Conservation (phyloP, 2,888 invertebrate species). For the Drosophila austrosaltans region DNA sequence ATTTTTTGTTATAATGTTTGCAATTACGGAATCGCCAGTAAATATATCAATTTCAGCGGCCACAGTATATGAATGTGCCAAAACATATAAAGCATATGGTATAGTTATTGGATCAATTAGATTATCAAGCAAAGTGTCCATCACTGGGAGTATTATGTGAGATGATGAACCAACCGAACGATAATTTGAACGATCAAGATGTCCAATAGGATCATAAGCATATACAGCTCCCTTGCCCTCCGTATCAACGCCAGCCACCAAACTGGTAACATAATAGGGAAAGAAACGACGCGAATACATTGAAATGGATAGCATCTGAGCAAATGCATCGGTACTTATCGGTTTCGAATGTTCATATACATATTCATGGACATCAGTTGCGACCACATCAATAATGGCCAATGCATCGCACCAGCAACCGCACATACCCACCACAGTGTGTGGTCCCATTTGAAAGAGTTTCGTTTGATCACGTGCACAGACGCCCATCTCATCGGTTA, state of each 20-base stretch:
- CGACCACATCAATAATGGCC: conserved; percentile 91
- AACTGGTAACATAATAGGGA: conserved; percentile 98
- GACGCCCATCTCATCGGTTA: conserved; percentile 95
- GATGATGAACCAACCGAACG: conserved; percentile 96
- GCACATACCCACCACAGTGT: conserved; percentile 95
- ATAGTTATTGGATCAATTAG: conserved; percentile 84
- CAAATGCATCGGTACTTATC: conserved; percentile 95
- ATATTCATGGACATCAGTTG: conserved; percentile 95
- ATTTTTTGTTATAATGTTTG: conserved; percentile 94
- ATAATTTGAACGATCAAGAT: conserved; percentile 93
- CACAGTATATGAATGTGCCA: conserved; percentile 98
- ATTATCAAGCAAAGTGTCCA: conserved; percentile 92
- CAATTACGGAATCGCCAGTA: conserved; percentile 95
- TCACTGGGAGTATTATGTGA: conserved; percentile 94
- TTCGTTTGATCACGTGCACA: conserved; percentile 95
- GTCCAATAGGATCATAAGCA: conserved; percentile 98
- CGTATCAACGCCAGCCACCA: conserved; percentile 95
- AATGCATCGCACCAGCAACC: conserved; percentile 99
- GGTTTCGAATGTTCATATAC: conserved; percentile 95
- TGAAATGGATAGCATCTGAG: conserved; percentile 98
- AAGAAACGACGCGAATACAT: conserved; percentile 98
- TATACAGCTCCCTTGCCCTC: conserved; percentile 97
- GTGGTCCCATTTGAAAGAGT: conserved; percentile 91
- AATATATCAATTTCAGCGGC: conserved; percentile 99
- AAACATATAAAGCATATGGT: conserved; percentile 92